phyloP scores from a whole-genome alignment of 2,797 vertebrate genomes.

The Macroramphosus scolopax region DNA sequence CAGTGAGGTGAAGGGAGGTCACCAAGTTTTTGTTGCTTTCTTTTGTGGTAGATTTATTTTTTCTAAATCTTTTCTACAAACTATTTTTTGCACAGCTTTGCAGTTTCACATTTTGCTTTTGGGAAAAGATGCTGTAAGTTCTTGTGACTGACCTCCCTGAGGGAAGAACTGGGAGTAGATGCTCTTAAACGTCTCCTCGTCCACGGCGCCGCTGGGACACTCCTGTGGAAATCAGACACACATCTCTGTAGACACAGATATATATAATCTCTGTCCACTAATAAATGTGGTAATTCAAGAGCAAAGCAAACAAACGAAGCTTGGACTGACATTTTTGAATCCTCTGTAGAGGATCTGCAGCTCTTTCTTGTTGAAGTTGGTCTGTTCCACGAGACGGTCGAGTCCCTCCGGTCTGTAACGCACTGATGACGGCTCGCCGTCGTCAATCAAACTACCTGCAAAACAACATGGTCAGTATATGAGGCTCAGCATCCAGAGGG shows the following conservation, averaged over 20 bases:
- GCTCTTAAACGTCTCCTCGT: slow-evolving; percentile 92
- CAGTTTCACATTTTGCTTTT: neutral
- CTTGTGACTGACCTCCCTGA: slow-evolving; percentile 90
- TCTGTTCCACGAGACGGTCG: slow-evolving; percentile 88
- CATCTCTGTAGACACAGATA: neutral
- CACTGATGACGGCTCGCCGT: slow-evolving; percentile 85
- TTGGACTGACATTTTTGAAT: slow-evolving; percentile 88
- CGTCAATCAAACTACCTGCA: slow-evolving; percentile 86
- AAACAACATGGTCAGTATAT: no score
- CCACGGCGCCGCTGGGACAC: slow-evolving; percentile 91
- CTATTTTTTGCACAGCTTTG: no score
- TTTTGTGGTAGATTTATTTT: no score
- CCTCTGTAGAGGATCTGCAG: slow-evolving; percentile 94
- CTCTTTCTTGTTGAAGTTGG: slow-evolving; percentile 93
- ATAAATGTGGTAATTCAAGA: no score
- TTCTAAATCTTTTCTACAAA: no score
- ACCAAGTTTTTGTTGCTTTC: no score
- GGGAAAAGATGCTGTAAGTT: no score
- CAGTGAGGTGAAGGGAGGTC: no score
- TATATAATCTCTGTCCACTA: no score
- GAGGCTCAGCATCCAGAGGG: no score
- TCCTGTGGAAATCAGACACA: slow-evolving; percentile 76
- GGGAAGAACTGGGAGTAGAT: slow-evolving; percentile 98
- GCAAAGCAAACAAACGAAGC: neutral
- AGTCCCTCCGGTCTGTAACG: slow-evolving; percentile 91